Evolutionary conservation across 2,888 invertebrate species (phyloP).

Genomic region (Scrobipalpa costella): DNA sequence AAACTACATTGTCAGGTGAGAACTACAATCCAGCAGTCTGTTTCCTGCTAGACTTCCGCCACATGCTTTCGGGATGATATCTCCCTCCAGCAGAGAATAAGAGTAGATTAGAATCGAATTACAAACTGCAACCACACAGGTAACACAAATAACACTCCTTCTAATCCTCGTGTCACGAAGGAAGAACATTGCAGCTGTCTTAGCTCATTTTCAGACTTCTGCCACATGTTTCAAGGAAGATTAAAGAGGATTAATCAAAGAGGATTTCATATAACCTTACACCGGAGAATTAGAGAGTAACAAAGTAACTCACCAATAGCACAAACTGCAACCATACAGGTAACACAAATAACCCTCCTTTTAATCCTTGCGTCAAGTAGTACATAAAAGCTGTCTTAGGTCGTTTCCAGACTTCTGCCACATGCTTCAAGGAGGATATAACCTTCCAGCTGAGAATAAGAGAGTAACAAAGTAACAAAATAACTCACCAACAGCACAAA

Average conservation of each 20-base stretch:
- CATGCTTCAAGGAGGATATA: constrained; percentile 51
- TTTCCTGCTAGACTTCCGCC: constrained; percentile 52
- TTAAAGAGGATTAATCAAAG: too few relatives aligned
- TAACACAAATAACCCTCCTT: constrained; percentile 41
- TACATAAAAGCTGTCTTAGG: constrained; percentile 46
- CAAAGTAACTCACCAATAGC: constrained; percentile 57
- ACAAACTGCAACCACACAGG: constrained; percentile 45
- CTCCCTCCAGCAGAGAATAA: constrained; percentile 74
- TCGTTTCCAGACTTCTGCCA: constrained; percentile 52
- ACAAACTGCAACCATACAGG: constrained; percentile 45
- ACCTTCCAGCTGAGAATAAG: constrained; percentile 74
- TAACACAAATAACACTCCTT: constrained; percentile 41
- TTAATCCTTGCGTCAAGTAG: constrained; percentile 50
- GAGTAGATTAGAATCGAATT: too few relatives aligned
- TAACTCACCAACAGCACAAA: too few relatives aligned
- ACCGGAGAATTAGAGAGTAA: constrained; percentile 75
- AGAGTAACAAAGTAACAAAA: too few relatives aligned
- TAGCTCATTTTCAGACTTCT: constrained; percentile 50
- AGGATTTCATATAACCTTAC: constrained; percentile 66
- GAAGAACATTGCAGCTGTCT: constrained; percentile 42
- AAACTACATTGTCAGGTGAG: constrained; percentile 46
- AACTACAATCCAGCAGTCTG: constrained; percentile 43
- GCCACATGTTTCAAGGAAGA: constrained; percentile 55
- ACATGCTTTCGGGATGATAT: constrained; percentile 54
- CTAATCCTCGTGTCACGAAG: constrained; percentile 53